These are phyloP conservation scores for Sylvia atricapilla DNA, from an alignment of 2,113 vertebrate genomes.

Conservation along the genomic window DNA sequence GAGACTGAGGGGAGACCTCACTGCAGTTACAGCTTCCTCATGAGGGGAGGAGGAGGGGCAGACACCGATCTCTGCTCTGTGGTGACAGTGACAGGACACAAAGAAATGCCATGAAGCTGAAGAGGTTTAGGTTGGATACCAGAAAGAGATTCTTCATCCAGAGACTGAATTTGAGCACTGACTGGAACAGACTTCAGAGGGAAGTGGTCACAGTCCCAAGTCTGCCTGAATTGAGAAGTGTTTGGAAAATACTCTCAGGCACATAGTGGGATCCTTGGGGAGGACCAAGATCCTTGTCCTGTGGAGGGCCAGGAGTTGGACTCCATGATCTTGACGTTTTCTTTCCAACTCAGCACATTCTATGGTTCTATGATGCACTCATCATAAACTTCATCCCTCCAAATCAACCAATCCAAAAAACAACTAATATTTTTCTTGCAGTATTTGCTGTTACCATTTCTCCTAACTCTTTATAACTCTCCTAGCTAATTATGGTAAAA, in stretches of 20 bases:
- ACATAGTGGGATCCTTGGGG: background rate
- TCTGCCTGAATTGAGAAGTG: background rate
- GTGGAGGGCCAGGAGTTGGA: background rate
- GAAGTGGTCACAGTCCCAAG: background rate
- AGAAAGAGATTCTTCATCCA: background rate
- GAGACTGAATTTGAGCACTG: background rate
- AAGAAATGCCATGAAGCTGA: background rate
- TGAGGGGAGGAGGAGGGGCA: background rate
- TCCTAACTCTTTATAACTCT: background rate
- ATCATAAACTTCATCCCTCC: background rate
- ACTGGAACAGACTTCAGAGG: background rate
- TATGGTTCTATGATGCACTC: background rate
- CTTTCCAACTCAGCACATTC: background rate
- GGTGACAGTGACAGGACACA: background rate
- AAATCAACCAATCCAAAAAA: background rate
- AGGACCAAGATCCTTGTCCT: background rate
- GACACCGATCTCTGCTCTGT: background rate
- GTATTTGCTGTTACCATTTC: background rate
- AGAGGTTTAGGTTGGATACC: background rate
- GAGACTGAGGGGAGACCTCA: background rate
- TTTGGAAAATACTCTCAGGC: background rate
- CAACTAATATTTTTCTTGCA: background rate
- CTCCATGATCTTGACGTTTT: background rate
- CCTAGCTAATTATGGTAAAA: background rate
- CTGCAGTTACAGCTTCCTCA: accelerated